Evolutionary conservation across 1,140 invertebrate genomes (phyloP).

Genomic region (Berghia stephanieae): DNA sequence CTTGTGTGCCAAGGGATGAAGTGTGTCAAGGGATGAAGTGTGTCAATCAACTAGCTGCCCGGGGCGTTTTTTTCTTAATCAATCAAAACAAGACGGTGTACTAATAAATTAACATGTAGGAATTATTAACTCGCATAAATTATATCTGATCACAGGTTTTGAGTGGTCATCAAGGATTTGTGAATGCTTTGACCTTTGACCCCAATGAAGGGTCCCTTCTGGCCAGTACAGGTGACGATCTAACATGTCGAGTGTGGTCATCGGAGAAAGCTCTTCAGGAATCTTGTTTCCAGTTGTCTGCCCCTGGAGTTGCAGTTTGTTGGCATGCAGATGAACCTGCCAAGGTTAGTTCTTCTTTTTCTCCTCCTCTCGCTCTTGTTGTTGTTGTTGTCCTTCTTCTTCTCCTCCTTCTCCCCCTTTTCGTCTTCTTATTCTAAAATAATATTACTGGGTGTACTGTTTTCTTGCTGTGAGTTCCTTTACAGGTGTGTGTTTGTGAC

Average conservation of each 20-base stretch:
- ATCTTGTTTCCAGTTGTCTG: conserved; percentile 72
- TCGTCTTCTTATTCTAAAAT: no score
- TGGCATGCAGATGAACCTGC: conserved; percentile 78
- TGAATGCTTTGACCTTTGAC: conserved; percentile 78
- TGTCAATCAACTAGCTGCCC: neutral
- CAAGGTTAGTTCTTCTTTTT: conserved; percentile 67
- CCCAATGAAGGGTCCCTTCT: conserved; percentile 74
- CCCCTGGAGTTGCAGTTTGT: conserved; percentile 75
- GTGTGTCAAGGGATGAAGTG: neutral
- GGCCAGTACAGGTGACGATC: conserved; percentile 81
- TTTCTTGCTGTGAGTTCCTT: no score
- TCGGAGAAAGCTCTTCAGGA: conserved; percentile 60
- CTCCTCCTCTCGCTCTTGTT: no score
- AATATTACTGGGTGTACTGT: no score
- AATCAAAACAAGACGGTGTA: neutral
- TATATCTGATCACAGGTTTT: conserved; percentile 68
- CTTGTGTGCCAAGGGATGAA: neutral
- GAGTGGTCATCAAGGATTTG: conserved; percentile 76
- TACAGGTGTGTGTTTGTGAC: no score
- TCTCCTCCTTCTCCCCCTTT: no score
- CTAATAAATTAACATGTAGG: neutral
- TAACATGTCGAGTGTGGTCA: conserved; percentile 78
- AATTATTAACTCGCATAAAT: neutral
- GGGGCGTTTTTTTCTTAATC: neutral
- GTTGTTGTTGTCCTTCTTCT: neutral